phyloP scores from a whole-genome alignment of 2,888 invertebrate species.

The Dascillus cervinus region DNA sequence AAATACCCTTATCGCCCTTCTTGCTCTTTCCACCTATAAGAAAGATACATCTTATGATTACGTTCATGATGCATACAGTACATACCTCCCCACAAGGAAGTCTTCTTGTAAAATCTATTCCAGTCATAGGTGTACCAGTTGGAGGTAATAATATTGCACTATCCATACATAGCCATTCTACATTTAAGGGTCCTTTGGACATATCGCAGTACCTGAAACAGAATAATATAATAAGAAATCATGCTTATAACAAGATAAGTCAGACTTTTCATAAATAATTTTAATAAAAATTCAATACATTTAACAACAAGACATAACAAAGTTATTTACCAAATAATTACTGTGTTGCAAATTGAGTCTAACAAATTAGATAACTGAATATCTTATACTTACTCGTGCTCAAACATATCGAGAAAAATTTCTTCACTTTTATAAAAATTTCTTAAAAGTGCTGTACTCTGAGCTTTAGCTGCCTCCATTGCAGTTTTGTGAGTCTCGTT shows the following conservation, averaged over 20 bases:
- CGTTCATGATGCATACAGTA: slow-evolving; percentile 14
- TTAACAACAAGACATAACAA: too few species aligned
- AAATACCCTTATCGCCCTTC: slow-evolving; percentile 87
- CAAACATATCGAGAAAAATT: slow-evolving; percentile 97
- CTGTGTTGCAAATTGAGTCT: too few species aligned
- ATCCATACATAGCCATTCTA: slow-evolving; percentile 96
- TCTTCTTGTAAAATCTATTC: slow-evolving; percentile 87
- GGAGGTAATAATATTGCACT: slow-evolving; percentile 91
- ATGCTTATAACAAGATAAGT: neutral
- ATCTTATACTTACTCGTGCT: slow-evolving; percentile 65
- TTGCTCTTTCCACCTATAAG: slow-evolving; percentile 71
- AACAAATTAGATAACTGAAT: neutral
- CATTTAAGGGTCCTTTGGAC: slow-evolving; percentile 76
- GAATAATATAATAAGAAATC: neutral
- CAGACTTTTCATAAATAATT: neutral
- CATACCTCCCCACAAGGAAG: slow-evolving; percentile 92
- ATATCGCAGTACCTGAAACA: slow-evolving; percentile 72
- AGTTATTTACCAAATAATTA: neutral
- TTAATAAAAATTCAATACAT: neutral
- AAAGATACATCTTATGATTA: slow-evolving; percentile 4
- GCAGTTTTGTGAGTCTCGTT: slow-evolving; percentile 60
- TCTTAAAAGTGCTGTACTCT: slow-evolving; percentile 75
- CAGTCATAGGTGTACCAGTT: slow-evolving; percentile 92
- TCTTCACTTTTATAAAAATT: slow-evolving; percentile 97
- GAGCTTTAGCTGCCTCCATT: slow-evolving; percentile 65